Base-by-base conservation (phyloP, 2,113 vertebrate species). In the Vanacampus margaritifer region DNA sequence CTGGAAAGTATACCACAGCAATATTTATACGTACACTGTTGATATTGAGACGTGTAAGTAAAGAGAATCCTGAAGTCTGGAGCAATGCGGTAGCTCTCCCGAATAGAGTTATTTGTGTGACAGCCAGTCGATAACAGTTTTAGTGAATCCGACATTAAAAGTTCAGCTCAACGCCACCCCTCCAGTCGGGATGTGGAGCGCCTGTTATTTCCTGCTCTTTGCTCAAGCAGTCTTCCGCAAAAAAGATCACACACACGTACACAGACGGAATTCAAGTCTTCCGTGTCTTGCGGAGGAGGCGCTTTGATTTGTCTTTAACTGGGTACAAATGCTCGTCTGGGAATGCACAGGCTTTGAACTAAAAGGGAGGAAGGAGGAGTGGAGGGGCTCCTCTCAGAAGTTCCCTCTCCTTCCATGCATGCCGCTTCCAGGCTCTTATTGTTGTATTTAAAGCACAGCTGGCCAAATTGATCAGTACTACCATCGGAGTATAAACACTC, bases 361-460 rank as follows among this genome's bases (percentile, higher is more conserved):
- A 80, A 84, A 89, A 89, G 69, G 23, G 45, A 41, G 70, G 35
- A 35, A 39, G 32, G 10, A 6, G 53, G 28, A 54, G 63, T 46
- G 28, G 46, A 23, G 36, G 46, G 32, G 48, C 35, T 51, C 65
- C 46, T 56, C 17, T 66, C 48, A 59, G 73, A 56, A 41, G 69
- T 75, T 68, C 78, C 82, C 86, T 83, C 72, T 79, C 88, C 88
- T 79, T 91, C 54, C 54, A 57, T 57, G 26, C 26, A 57, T 28
- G 54, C 26, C 26, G 16, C 54, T 57, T 32, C 26, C 54, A 57
- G 87, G 93, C 46, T 94, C 92, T 94, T 94, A 91, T 95, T 95
- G 93, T 93, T 93, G 94, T 94, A 89, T 94, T 95, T 94, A 93
- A 86, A 94, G 92, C 93, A 91, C 94, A 95, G 93, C 95, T 95